These are phyloP conservation scores for Cerastis rubricosa DNA, from an alignment of 2,888 invertebrate genomes.

Conservation along the genomic window DNA sequence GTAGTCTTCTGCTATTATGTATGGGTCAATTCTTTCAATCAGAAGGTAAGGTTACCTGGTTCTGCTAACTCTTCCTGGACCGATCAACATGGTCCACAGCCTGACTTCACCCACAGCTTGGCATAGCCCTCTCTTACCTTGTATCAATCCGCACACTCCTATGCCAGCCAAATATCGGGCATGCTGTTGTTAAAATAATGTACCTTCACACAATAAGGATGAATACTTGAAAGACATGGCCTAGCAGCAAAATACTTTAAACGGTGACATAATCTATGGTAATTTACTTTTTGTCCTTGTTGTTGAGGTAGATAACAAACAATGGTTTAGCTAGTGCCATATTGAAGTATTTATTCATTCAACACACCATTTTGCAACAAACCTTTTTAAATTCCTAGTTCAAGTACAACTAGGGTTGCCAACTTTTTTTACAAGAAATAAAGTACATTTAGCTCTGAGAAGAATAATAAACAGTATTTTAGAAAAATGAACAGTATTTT, in stretches of 20 bases:
- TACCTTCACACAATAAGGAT: background rate
- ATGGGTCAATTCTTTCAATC: background rate
- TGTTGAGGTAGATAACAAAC: conserved; percentile 40
- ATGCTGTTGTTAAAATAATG: background rate
- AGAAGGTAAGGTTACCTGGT: background rate
- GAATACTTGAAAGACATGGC: background rate
- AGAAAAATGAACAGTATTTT: too few relatives aligned
- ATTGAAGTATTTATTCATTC: conserved; percentile 16
- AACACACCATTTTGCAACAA: background rate
- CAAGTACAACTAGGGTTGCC: too few relatives aligned
- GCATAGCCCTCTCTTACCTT: background rate
- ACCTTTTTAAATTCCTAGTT: background rate
- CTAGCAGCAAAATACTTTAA: conserved; percentile 6
- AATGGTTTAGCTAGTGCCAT: conserved; percentile 8
- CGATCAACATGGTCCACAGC: background rate
- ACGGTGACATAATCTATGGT: conserved; percentile 24
- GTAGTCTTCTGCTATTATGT: background rate
- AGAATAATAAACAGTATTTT: too few relatives aligned
- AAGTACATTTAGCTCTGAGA: too few relatives aligned
- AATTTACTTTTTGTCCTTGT: conserved; percentile 35
- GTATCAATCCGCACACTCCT: background rate
- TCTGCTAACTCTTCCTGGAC: background rate
- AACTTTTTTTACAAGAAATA: too few relatives aligned
- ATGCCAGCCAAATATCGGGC: background rate
- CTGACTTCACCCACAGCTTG: background rate